Evolutionary conservation across 2,797 vertebrate species (phyloP), one percentile per base, ranked within the genome.

Genomic region (Thripadectes ignobilis): DNA sequence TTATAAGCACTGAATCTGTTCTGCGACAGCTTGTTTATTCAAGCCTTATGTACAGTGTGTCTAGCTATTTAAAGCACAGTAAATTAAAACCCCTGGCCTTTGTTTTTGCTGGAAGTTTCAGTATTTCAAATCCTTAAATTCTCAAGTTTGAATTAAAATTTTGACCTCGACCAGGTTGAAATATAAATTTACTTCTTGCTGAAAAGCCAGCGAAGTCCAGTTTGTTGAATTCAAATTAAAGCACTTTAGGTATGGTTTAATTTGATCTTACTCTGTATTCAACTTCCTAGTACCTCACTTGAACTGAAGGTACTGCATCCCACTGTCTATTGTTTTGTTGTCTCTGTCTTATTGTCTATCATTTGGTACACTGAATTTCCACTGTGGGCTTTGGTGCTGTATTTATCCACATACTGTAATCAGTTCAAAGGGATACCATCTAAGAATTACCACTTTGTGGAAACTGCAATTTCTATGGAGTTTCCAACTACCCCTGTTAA

Each of bases 401-500:
- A 23, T 52, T 75, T 78, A 54, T 43, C 6, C 5, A 39, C 2
- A 11, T 2, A 15, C 10, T 14, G 19, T 24, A 24, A 12, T 65
- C 12, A 49, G 6, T 82, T 85, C 63, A 61, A 92, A 86, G 17
- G 27, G 22, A 10, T 49, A 6, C 9, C 48, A 1, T 5, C 1
- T 12, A 39, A 73, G 46, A 45, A n/a, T 23, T 62, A 9, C 2
- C 2, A 4, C 59, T 89, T 75, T 72, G 34, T 27, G 23, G n/a
- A 34, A 86, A 67, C 6, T 16, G 15, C 8, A 10, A 7, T 71
- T 75, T 68, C 48, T 63, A 0, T 74, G 73, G 24, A 9, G 24
- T 38, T 84, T 27, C 22, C 0, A 0, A 20, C n/a, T 67, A 39
- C 11, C 7, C 3, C 30, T 46, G 14, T 62, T 67, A 32, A 32